Evolutionary conservation across 1,140 invertebrate species (phyloP).

Genomic region (Whitmania pigra): DNA sequence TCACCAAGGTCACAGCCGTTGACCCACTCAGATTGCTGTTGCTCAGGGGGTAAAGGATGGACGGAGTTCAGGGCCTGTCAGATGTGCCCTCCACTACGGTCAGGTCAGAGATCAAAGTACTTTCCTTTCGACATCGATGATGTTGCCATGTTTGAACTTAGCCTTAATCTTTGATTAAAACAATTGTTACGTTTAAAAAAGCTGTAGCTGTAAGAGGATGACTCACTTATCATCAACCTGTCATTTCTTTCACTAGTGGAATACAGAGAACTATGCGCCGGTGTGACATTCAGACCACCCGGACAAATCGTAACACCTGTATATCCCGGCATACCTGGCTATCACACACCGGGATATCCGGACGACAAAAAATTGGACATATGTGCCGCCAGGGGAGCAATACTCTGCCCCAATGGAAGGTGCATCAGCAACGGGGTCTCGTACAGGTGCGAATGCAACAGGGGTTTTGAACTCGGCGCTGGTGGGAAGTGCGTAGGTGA

Average conservation of each 20-base stretch:
- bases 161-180: too few relatives aligned
- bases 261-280: slow-evolving; percentile 14
- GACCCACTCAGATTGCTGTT: slow-evolving; percentile 74
- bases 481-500: slow-evolving; percentile 17
- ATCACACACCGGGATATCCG: too few relatives aligned
- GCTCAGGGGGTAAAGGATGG: slow-evolving; percentile 72
- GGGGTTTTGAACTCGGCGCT: slow-evolving; percentile 60
- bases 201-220: too few relatives aligned
- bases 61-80: slow-evolving; percentile 46
- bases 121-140: too few relatives aligned
- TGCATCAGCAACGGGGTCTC: slow-evolving; percentile 59
- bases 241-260: slow-evolving; percentile 13
- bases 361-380: neutral
- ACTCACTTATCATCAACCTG: too few relatives aligned
- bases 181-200: too few relatives aligned
- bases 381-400: slow-evolving; percentile 56
- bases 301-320: too few relatives aligned
- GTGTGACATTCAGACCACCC: neutral
- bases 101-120: too few relatives aligned
- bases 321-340: too few relatives aligned
- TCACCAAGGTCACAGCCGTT: slow-evolving; percentile 55
- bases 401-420: slow-evolving; percentile 62
- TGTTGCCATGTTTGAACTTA: too few relatives aligned
- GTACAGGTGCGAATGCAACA: slow-evolving; percentile 64
- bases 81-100: slow-evolving; percentile 48